These are phyloP conservation scores for Dascyllus trimaculatus DNA, from an alignment of 2,113 vertebrate genomes.

Conservation along the genomic window DNA sequence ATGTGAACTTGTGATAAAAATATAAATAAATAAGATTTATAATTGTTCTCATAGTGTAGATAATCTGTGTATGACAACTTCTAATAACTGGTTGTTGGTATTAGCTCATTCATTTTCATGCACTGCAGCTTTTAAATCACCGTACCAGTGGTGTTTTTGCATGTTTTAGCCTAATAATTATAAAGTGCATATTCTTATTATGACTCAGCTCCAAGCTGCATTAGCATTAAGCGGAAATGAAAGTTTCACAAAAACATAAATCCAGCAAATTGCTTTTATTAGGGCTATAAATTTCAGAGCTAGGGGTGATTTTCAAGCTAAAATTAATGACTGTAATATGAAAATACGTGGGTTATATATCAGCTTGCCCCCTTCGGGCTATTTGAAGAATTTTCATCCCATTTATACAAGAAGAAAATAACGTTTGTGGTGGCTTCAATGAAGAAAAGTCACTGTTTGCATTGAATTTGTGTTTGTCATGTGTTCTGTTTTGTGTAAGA, in stretches of 20 bases:
- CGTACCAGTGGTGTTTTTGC: background rate
- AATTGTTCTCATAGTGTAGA: no score
- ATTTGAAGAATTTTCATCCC: no score
- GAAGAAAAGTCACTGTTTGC: background rate
- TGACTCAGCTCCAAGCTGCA: no score
- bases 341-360: background rate
- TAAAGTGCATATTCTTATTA: no score
- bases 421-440: background rate
- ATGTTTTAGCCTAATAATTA: no score
- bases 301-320: background rate
- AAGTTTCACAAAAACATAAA: no score
- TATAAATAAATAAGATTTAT: no score
- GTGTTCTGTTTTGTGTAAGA: slow-evolving; percentile 7
- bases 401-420: background rate
- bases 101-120: background rate
- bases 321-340: background rate
- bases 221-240: no score
- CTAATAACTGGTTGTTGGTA: background rate
- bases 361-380: background rate
- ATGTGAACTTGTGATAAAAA: background rate
- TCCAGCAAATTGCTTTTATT: no score
- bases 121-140: background rate
- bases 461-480: background rate
- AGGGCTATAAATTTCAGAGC: no score
- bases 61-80: no score